Evolutionary conservation across 2,113 vertebrate species (phyloP).

Genomic region (Tachycineta bicolor): DNA sequence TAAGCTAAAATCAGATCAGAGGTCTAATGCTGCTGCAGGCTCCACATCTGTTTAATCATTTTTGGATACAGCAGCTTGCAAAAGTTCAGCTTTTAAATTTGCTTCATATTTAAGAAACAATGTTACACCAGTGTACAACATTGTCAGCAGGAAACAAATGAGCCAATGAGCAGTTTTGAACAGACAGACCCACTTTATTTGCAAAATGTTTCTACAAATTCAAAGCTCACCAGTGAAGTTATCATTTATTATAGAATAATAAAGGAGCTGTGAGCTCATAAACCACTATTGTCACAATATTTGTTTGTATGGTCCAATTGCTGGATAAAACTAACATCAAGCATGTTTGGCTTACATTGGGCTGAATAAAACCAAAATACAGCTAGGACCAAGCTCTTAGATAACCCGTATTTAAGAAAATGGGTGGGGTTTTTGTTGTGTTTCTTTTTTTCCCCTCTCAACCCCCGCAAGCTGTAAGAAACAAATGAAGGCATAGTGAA

Average conservation of each 20-base stretch:
- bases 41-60: constrained; percentile 77
- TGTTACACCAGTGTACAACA: neutral
- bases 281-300: neutral
- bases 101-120: constrained; percentile 67
- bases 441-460: neutral
- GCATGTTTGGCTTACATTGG: neutral
- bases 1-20: constrained; percentile 78
- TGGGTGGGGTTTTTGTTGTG: neutral
- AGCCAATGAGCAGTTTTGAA: neutral
- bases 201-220: neutral
- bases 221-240: neutral
- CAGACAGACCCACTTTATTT: neutral
- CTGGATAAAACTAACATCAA: neutral
- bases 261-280: neutral
- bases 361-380: neutral
- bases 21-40: constrained; percentile 75
- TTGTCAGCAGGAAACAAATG: neutral
- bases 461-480: neutral
- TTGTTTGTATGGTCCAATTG: neutral
- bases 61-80: constrained; percentile 70
- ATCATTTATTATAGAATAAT: neutral
- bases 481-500: constrained; percentile 8
- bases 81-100: constrained; percentile 73
- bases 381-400: neutral
- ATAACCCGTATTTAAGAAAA: neutral